A percentile compares a stretch with the other conserved stretches of the same genome.
phyloP scores from a whole-genome alignment of 2,113 vertebrate genomes.

The Dipodomys ordii region DNA sequence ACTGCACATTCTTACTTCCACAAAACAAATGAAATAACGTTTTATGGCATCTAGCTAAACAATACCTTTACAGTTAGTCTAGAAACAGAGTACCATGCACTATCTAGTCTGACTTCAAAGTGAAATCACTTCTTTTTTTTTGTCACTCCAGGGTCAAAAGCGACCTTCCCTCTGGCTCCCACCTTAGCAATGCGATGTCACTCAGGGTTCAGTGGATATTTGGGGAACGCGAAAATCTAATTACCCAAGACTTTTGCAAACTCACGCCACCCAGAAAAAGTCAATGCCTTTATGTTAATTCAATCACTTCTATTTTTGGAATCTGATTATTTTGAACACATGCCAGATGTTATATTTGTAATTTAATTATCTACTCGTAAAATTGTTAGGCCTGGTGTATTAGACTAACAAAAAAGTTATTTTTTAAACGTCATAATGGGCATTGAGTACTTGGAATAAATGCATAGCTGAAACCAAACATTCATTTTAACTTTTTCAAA shows the following conservation, averaged over 20 bases:
- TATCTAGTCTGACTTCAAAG: background rate
- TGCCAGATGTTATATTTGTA: slow-evolving; percentile 59
- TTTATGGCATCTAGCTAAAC: background rate
- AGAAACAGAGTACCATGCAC: background rate
- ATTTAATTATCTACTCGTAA: slow-evolving; percentile 42
- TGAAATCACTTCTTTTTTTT: slow-evolving; percentile 42
- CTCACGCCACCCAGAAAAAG: slow-evolving; percentile 53
- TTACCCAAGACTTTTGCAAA: slow-evolving; percentile 77
- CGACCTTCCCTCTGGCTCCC: slow-evolving; percentile 64
- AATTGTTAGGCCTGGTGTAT: background rate
- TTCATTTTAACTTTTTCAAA: slow-evolving; percentile 12
- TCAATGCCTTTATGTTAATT: slow-evolving; percentile 74
- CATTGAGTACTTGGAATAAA: slow-evolving; percentile 31
- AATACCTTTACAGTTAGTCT: background rate
- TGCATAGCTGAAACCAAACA: background rate
- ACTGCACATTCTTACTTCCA: slow-evolving; percentile 6
- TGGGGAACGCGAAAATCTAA: slow-evolving; percentile 81
- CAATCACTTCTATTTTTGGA: slow-evolving; percentile 71
- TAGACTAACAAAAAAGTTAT: slow-evolving; percentile 33
- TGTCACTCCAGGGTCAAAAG: background rate
- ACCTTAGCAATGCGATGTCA: slow-evolving; percentile 71
- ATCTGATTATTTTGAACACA: slow-evolving; percentile 70
- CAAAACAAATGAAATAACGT: background rate
- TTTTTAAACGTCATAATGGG: background rate
- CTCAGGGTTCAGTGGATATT: slow-evolving; percentile 66